Percentiles rank a stretch among this genome's conserved stretches.
phyloP scores from a whole-genome alignment of 2,797 vertebrate species.

The Anguilla megastoma region DNA sequence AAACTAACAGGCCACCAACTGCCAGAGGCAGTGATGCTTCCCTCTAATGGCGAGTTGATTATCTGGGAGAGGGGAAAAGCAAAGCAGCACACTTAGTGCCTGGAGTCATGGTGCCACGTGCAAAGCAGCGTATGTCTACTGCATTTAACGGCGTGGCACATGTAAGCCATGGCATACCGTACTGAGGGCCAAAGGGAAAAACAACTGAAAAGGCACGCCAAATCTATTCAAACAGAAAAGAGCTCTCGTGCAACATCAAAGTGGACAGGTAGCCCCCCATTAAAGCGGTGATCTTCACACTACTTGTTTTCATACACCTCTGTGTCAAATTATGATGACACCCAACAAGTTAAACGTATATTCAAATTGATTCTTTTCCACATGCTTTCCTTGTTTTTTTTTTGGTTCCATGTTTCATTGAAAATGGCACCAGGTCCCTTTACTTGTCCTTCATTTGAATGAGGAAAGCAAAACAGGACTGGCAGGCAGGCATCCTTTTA shows the following conservation, averaged over 20 bases:
- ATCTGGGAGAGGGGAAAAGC: slow-evolving; percentile 3
- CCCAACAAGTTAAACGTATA: neutral
- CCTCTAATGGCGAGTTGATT: slow-evolving; percentile 30
- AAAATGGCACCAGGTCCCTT: neutral
- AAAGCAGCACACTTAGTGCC: neutral
- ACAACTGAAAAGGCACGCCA: neutral
- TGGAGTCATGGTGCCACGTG: neutral
- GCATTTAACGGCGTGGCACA: neutral
- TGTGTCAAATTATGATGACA: neutral
- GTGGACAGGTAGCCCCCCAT: neutral
- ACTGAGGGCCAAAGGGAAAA: neutral
- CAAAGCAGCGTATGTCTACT: neutral
- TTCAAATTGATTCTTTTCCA: too few species aligned
- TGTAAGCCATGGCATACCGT: neutral
- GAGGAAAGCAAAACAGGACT: neutral
- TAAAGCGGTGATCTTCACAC: slow-evolving; percentile 16
- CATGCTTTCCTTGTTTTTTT: neutral
- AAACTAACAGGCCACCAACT: slow-evolving; percentile 42
- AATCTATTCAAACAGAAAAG: neutral
- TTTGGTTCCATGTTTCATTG: neutral
- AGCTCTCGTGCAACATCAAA: neutral
- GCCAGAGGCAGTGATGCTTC: slow-evolving; percentile 16
- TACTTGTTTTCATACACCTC: neutral
- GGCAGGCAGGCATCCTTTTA: neutral
- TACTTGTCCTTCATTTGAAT: slow-evolving; percentile 13